Conservation (phyloP, 2,888 invertebrate species). For the Apotomis betuletana region DNA sequence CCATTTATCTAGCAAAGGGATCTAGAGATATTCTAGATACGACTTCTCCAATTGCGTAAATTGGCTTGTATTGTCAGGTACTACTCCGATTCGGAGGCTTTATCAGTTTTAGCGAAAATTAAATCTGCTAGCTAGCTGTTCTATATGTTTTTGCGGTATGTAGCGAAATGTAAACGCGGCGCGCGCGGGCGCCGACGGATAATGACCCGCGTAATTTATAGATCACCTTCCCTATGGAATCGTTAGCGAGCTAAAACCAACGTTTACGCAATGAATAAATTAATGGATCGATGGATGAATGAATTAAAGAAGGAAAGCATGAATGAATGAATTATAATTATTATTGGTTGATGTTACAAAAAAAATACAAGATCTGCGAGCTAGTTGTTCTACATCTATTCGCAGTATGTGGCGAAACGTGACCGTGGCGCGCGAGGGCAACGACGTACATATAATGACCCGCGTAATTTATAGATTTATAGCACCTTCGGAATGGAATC, state of each 20-base stretch:
- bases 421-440: slow-evolving; percentile 24
- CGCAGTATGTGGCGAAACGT: slow-evolving; percentile 29
- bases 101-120: no score
- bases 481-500: slow-evolving; percentile 26
- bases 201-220: slow-evolving; percentile 32
- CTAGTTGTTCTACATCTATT: slow-evolving; percentile 2
- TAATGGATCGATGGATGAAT: no score
- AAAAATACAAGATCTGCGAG: no score
- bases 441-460: slow-evolving; percentile 20
- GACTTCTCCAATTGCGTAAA: no score
- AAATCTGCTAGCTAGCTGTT: neutral
- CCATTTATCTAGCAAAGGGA: no score
- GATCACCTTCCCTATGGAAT: slow-evolving; percentile 25
- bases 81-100: no score
- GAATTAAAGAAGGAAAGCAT: no score
- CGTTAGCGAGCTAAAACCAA: slow-evolving; percentile 14
- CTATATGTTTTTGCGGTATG: slow-evolving; percentile 21
- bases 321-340: no score
- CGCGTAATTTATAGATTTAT: slow-evolving; percentile 33
- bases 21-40: no score
- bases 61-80: no score
- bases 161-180: slow-evolving; percentile 26
- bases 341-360: no score
- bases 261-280: no score
- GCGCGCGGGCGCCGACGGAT: slow-evolving; percentile 30